phyloP scores from a whole-genome alignment of 2,888 invertebrate species.

The Caradrina kadenii region DNA sequence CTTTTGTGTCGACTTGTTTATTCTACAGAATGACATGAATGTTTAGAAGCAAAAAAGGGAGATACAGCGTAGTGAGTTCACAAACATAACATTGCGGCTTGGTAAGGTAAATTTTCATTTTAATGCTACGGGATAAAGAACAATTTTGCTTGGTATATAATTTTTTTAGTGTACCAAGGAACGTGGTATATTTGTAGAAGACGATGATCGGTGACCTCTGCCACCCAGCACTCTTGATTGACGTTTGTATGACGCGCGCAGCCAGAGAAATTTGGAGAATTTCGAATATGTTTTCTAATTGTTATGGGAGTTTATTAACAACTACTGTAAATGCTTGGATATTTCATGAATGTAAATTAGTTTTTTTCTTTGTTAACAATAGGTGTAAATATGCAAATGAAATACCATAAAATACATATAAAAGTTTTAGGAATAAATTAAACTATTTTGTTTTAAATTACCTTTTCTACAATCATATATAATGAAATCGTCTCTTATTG shows the following conservation, averaged over 20 bases:
- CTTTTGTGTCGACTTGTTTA: constrained; percentile 86
- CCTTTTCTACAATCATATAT: no score
- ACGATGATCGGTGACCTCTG: constrained; percentile 86
- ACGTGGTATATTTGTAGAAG: constrained; percentile 71
- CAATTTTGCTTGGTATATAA: constrained; percentile 59
- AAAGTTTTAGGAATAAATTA: no score
- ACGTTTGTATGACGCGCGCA: constrained; percentile 85
- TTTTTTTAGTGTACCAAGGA: constrained; percentile 48
- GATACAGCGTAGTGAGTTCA: constrained; percentile 72
- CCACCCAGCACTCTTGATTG: constrained; percentile 85
- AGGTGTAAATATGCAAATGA: constrained; percentile 39
- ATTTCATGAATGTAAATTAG: constrained; percentile 31
- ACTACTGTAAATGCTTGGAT: constrained; percentile 55
- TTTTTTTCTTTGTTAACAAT: constrained; percentile 23
- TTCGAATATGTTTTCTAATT: constrained; percentile 74
- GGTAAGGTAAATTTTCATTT: constrained; percentile 60
- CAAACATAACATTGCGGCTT: constrained; percentile 65
- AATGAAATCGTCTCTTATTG: no score
- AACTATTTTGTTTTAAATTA: no score
- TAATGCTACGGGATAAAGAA: constrained; percentile 63
- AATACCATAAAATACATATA: no score
- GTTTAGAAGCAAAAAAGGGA: constrained; percentile 84
- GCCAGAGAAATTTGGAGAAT: constrained; percentile 83
- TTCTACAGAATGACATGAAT: constrained; percentile 85
- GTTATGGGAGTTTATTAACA: constrained; percentile 60